Evolutionary conservation across 2,888 invertebrate species (phyloP), one percentile per base, ranked within the genome.

Genomic region (Dorcus parallelipipedus): DNA sequence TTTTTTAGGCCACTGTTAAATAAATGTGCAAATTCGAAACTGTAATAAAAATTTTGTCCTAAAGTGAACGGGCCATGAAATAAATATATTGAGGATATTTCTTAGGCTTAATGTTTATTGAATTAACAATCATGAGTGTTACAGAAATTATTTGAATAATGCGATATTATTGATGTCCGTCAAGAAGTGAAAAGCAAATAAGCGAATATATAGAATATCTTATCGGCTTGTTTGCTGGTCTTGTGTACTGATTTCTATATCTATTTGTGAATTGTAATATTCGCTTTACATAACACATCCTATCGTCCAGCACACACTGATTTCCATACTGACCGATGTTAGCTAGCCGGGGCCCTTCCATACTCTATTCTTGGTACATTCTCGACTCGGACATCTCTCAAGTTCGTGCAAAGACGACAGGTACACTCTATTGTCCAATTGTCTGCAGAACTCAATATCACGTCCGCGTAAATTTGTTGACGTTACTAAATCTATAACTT

Each of bases 261-360:
- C 56, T 56, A 52, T 69, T 38, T 53, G 43, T 47, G 57, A 62
- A 66, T 59, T 65, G 65, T 64, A 63, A 65, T 62, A 62, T 61
- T 53, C 53, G 60, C 65, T 67, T 65, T 64, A 64, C 58, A 59
- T 62, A 61, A 64, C 64, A 66, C 62, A 65, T 66, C 65, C 62
- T 64, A 57, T 69, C 66, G 71, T 64, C 69, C 70, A 67, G 68
- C 70, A 71, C 70, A 73, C 72, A 73, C 73, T 74, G 72, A 73
- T 74, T 75, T 75, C 74, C 75, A 75, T 75, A 75, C 73, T 73
- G 73, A 73, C 74, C 73, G 73, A 73, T 73, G 73, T 73, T 72
- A 72, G 72, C 73, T 72, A 70, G 72, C 26, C 6, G 6, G 20
- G 20, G 26, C 72, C 72, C 71, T 73, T 72, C 70, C 72, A 67